phyloP scores from a whole-genome alignment of 2,797 vertebrate genomes.

The Melanotaenia nigrans region DNA sequence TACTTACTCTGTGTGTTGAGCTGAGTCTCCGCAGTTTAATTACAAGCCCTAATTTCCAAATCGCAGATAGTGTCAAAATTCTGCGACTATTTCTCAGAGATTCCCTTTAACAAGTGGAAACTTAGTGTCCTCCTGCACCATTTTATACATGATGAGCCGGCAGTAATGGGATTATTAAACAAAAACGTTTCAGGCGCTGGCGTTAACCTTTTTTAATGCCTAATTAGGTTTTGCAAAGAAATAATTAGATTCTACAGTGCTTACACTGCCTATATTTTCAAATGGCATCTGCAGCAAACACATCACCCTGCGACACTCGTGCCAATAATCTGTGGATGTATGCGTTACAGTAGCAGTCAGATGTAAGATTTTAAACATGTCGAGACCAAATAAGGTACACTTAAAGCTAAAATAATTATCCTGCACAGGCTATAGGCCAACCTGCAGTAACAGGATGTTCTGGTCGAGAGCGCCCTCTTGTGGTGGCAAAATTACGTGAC shows the following conservation, averaged over 20 bases:
- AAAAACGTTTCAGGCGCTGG: constrained; percentile 99
- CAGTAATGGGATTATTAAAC: constrained; percentile 99
- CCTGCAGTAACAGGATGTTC: constrained; percentile 4
- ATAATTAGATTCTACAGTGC: constrained; percentile 99
- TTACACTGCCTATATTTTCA: constrained; percentile 99
- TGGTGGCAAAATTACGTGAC: constrained; percentile 6
- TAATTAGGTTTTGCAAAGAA: constrained; percentile 99
- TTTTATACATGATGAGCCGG: constrained; percentile 99
- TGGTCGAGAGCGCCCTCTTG: constrained; percentile 55
- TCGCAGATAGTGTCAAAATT: constrained; percentile 84
- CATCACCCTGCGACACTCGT: constrained; percentile 87
- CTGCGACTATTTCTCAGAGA: constrained; percentile 88
- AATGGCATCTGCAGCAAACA: constrained; percentile 95
- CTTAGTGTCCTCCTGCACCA: constrained; percentile 99
- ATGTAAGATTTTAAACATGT: constrained; percentile 90
- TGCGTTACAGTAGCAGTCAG: constrained; percentile 79
- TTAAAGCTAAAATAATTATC: constrained; percentile 74
- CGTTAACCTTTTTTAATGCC: constrained; percentile 99
- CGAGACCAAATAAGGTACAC: constrained; percentile 90
- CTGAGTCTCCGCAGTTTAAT: constrained; percentile 71
- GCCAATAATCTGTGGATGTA: constrained; percentile 89
- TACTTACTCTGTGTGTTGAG: constrained; percentile 80
- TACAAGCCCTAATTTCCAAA: constrained; percentile 77
- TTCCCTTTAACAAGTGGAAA: constrained; percentile 97
- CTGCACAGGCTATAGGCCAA: constrained; percentile 21